phyloP scores from a whole-genome alignment of 2,888 invertebrate genomes.

The Saturnia japonica region DNA sequence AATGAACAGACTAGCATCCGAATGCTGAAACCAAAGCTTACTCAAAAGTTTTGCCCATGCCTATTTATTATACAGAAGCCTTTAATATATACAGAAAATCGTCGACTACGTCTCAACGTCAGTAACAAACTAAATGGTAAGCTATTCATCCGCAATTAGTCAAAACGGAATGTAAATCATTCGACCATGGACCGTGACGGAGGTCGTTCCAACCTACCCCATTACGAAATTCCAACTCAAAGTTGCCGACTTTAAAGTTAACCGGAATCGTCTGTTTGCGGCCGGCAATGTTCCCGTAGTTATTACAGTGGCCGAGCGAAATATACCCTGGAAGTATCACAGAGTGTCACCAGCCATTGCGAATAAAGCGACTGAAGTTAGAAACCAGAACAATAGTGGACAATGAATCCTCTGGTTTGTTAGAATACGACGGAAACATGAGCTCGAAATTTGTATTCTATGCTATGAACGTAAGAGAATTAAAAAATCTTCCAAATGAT shows the following conservation, averaged over 20 bases:
- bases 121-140: slow-evolving; percentile 2
- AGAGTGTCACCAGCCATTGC: slow-evolving; percentile 44
- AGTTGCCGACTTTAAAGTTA: slow-evolving; percentile 65
- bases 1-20: too few species aligned
- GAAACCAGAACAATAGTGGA: not conserved
- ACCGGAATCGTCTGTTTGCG: slow-evolving; percentile 67
- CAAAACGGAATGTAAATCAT: slow-evolving; percentile 19
- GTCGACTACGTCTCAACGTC: slow-evolving; percentile 5
- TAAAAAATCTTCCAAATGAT: too few species aligned
- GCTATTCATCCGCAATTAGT: slow-evolving; percentile 18
- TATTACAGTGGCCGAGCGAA: slow-evolving; percentile 68
- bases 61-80: not conserved
- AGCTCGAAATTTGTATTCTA: not conserved
- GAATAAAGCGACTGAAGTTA: slow-evolving; percentile 2
- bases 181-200: slow-evolving; percentile 7
- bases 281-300: slow-evolving; percentile 52
- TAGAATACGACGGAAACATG: not conserved
- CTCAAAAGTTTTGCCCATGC: not conserved
- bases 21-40: not conserved
- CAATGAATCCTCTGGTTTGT: not conserved
- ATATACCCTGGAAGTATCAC: slow-evolving; percentile 61
- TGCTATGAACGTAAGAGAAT: not conserved
- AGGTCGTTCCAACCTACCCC: slow-evolving; percentile 9
- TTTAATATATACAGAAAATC: not conserved
- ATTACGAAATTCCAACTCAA: slow-evolving; percentile 50